Evolutionary conservation across 2,888 invertebrate species (phyloP), one percentile per base, ranked within the genome.

Genomic region (Sturmia bella): DNA sequence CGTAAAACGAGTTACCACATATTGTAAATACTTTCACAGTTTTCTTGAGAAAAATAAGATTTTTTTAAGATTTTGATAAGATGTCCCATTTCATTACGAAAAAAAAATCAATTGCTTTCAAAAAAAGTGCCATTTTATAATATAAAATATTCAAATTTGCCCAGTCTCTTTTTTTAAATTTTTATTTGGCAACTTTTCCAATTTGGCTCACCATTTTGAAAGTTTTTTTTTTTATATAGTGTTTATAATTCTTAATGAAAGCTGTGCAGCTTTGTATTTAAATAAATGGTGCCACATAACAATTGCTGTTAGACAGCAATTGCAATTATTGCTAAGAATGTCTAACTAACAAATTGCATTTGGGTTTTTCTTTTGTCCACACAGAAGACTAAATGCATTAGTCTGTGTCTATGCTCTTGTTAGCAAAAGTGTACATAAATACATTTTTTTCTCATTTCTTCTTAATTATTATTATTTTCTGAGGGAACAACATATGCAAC

Each of bases 401-500:
- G 3, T 64, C 2, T n/a, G 50, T 37, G 32, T 19, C 11, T 13
- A 21, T 32, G 48, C 43, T 11, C 7, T 63, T 19, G 13, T 12
- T 17, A 37, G 5, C 17, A n/a, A n/a, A n/a, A n/a, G 1, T 19
- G 13, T 7, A 13, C 19, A 11, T 32, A 17, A 21, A 57, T 21
- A 32, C n/a, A 21, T 41, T 21, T 52, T 17, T 37, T 41, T 59
- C 9, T n/a, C 52, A 27, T 37, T 17, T 27, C 39, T 64, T 70
- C 15, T 54, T 27, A 37, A 17, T 52, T 61, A 54, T 61, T 52
- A 48, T 66, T 66, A 32, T 21, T 39, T 61, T 61, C 43, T 32
- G 15, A 70, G 69, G 70, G 24, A 73, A 27, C 45, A 76, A 39
- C 66, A 74, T 74, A 66, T 78, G 76, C 74, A 75, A 48, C 72